These are phyloP conservation scores for Erythrolamprus reginae DNA, from an alignment of 2,113 vertebrate genomes.

Conservation along the genomic window DNA sequence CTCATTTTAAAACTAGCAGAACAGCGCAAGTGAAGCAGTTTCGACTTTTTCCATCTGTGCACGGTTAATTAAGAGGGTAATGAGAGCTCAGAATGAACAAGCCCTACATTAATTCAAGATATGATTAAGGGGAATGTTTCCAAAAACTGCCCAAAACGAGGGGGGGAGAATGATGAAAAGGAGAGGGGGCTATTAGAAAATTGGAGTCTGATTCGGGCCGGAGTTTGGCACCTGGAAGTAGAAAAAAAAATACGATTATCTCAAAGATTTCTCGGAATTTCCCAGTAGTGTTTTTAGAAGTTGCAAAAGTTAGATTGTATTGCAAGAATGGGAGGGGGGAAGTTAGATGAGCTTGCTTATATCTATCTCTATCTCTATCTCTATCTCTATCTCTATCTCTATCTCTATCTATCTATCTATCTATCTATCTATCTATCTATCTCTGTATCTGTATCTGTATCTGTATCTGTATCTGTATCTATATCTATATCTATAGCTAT, in stretches of 20 bases:
- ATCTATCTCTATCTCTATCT: too few relatives aligned
- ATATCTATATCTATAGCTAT: too few relatives aligned
- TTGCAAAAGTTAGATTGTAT: not conserved
- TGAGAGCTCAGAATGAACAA: conserved; percentile 78
- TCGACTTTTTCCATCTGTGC: conserved; percentile 82
- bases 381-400: too few relatives aligned
- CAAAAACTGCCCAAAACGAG: conserved; percentile 36
- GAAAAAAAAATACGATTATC: fast-evolving
- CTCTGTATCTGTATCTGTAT: too few relatives aligned
- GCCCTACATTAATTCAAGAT: conserved; percentile 79
- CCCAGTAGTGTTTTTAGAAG: not conserved
- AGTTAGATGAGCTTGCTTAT: not conserved
- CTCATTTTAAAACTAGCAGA: conserved; percentile 80
- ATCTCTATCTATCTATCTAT: too few relatives aligned
- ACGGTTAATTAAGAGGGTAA: conserved; percentile 84
- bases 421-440: too few relatives aligned
- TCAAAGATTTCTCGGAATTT: not conserved
- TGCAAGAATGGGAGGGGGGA: not conserved
- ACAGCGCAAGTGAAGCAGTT: conserved; percentile 79
- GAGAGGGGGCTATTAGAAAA: not conserved
- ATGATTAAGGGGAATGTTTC: conserved; percentile 75
- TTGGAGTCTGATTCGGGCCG: not conserved
- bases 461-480: too few relatives aligned
- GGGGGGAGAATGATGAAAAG: not conserved
- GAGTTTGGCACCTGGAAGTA: not conserved